Percentiles rank a stretch among this genome's conserved stretches.
Evolutionary conservation across 2,888 invertebrate species (phyloP).

Genomic region (Timandra comae): DNA sequence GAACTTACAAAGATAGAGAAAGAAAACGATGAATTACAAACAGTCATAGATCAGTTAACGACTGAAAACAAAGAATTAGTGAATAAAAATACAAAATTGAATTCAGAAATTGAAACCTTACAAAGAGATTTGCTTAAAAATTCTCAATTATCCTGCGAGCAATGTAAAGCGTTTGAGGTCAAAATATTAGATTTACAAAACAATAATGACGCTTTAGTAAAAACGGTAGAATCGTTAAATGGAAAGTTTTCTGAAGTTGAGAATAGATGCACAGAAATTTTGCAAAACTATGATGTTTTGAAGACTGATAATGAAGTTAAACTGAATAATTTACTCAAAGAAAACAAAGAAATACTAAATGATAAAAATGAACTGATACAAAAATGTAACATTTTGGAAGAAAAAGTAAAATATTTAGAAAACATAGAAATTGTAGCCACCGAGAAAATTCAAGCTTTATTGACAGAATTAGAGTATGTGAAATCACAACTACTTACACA

Average conservation of each 20-base stretch:
- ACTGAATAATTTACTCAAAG: slow-evolving; percentile 29
- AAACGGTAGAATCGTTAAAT: slow-evolving; percentile 24
- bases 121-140: slow-evolving; percentile 34
- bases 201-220: slow-evolving; percentile 28
- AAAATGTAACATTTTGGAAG: slow-evolving; percentile 29
- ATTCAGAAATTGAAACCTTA: slow-evolving; percentile 43
- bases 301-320: slow-evolving; percentile 34
- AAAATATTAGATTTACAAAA: slow-evolving; percentile 13
- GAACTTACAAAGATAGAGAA: slow-evolving; percentile 59
- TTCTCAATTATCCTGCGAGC: background rate
- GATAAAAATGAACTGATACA: slow-evolving; percentile 22
- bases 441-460: slow-evolving; percentile 28
- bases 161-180: slow-evolving; percentile 4
- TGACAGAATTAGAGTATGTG: slow-evolving; percentile 34
- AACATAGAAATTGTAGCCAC: slow-evolving; percentile 30
- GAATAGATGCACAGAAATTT: slow-evolving; percentile 29
- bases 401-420: slow-evolving; percentile 30
- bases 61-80: slow-evolving; percentile 45
- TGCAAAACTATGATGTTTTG: slow-evolving; percentile 29
- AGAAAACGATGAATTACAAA: slow-evolving; percentile 65
- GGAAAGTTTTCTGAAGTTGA: slow-evolving; percentile 32
- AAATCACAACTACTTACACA: slow-evolving; percentile 27
- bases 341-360: too few relatives aligned
- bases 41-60: slow-evolving; percentile 48
- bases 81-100: slow-evolving; percentile 33